Base-by-base conservation (phyloP, 2,888 invertebrate genomes). In the Platycheirus albimanus region DNA sequence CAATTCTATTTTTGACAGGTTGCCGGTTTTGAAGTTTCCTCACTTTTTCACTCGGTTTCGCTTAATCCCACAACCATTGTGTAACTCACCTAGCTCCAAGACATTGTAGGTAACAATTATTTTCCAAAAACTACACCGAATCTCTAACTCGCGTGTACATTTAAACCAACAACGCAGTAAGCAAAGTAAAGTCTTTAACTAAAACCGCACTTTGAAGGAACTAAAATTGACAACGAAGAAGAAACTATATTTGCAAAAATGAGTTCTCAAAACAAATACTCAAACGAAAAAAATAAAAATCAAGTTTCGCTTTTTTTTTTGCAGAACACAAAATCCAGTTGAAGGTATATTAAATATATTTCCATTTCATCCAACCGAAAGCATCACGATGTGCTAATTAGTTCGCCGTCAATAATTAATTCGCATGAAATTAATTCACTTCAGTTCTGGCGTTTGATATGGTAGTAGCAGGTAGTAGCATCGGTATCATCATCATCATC, bases 371-470 rank as follows among this genome's bases (percentile, higher is more conserved):
- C 8, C 13, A 19, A n/a, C 28, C 0, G 45, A 43, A 17, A 51
- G 41, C 77, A 49, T 51, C 47, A 49, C 52, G 33, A 81, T 81
- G 80, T 81, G 80, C 70, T 81, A 81, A 81, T 81, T 76, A 76
- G 64, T 63, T 76, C 38, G 64, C 54, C 69, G 79, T 63, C 75
- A 80, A 80, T 80, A 75, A 75, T 56, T 75, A 76, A 80, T 81
- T 76, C 66, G 61, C 70, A 71, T 76, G 64, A 66, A 81, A 76
- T 81, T 76, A 81, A 81, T 76, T 71, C 54, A 66, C 61, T 28
- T 61, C 45, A 52, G 38, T 13, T 69, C 36, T 24, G 71, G 41
- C 30, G 41, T 41, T 45, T 64, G 54, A 67, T 20, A 43, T 61
- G 28, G 13, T 61, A 41, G 52, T 54, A 54, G 66, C 67, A 64